Conservation (phyloP, 2,113 vertebrate species). For the Ciconia maguari region DNA sequence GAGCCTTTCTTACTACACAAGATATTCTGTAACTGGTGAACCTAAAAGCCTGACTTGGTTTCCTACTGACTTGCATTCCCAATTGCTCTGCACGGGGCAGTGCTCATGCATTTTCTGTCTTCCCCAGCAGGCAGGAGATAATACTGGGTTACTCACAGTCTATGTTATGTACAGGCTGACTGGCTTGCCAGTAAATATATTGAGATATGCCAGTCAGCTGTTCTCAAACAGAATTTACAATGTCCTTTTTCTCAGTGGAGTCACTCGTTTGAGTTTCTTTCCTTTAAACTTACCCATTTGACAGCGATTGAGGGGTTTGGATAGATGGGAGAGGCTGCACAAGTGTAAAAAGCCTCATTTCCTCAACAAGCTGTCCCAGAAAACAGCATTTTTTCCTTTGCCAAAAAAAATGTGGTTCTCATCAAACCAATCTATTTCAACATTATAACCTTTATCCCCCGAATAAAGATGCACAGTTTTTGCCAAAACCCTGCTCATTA, state of each 20-base stretch:
- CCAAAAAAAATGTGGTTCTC: background rate
- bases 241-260: background rate
- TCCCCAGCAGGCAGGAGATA: background rate
- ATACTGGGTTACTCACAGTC: background rate
- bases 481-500: background rate
- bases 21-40: background rate
- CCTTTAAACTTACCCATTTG: background rate
- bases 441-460: background rate
- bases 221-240: background rate
- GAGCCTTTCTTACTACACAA: background rate
- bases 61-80: background rate
- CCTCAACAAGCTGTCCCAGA: background rate
- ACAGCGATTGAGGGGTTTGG: background rate
- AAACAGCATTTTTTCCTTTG: background rate
- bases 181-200: background rate
- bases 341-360: background rate
- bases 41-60: background rate
- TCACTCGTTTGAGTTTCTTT: background rate
- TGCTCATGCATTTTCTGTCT: background rate
- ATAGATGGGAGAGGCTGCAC: background rate
- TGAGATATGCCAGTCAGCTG: background rate
- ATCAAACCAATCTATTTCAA: background rate
- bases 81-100: background rate
- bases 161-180: background rate
- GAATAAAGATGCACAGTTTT: background rate